Base-by-base conservation (phyloP, 53 echinoderm and acorn worm genomes). In the Holothuria leucospilota region DNA sequence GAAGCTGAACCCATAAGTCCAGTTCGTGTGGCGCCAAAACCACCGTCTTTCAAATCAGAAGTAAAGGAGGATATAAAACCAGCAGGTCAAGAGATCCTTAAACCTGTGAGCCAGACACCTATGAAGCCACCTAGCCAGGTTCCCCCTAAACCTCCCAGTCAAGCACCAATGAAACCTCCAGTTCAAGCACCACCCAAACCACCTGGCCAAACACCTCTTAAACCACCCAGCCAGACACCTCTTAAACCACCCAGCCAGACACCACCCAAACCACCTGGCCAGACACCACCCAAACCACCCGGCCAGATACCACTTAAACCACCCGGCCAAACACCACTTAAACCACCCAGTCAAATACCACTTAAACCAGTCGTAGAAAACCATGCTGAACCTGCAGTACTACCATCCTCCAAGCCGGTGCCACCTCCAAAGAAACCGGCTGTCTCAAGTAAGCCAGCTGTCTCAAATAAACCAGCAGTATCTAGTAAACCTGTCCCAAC, bases 371-470 rank as follows among this genome's bases (percentile, higher is more conserved):
- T 58, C 6, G 49, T 16, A 16, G 56, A 56, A 56, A 56, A 16
- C 15, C 8, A 56, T 56, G 18, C 77, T 40, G 16, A 65, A 25
- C 51, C 26, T 71, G 20, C 59, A 53, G 40, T 59, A 69, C 39
- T 39, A 15, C 64, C 82, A 83, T 56, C 82, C 12, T 68, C 70
- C 10, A 91, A 91, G 69, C 91, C 91, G 0, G 65, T 58, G 11
- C 88, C 84, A 27, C 60, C 91, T 34, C 56, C 69, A 8, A 52
- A 56, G 20, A 91, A 88, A 62, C 91, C 91, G 65, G 84, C 84
- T 70, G 78, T 88, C 13, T 46, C 88, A 24, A 49, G 70, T 13
- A 91, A 84, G 69, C 91, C 91, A 85, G 68, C 51, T 21, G 81
- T 88, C 34, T 78, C 86, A 9, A 42, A 69, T 18, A 88, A 84